phyloP scores from a whole-genome alignment of 2,888 invertebrate species.

The Cyaniris semiargus region DNA sequence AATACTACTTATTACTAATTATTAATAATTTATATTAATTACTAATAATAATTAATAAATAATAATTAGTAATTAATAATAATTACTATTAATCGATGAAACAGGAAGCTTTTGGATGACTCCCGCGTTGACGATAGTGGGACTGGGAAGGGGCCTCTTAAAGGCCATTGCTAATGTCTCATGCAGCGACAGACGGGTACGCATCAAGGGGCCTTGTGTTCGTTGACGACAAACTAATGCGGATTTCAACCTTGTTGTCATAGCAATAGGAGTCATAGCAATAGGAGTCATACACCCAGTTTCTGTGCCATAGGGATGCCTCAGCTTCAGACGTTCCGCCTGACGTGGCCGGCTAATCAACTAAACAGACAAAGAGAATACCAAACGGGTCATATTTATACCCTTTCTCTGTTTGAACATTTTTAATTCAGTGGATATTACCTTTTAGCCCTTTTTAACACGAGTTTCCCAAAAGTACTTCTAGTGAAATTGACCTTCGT shows the following conservation, averaged over 20 bases:
- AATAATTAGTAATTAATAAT: too few relatives aligned
- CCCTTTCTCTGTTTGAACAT: not conserved
- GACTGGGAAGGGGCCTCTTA: too few relatives aligned
- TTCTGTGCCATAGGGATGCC: not conserved
- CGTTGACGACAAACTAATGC: not conserved
- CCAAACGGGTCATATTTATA: not conserved
- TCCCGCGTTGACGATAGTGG: too few relatives aligned
- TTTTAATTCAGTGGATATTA: not conserved
- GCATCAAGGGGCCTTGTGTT: not conserved
- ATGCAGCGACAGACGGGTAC: not conserved
- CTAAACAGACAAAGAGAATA: conserved; percentile 18
- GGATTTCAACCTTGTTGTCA: conserved; percentile 18
- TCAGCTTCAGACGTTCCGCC: conserved; percentile 1
- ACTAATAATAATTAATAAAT: too few relatives aligned
- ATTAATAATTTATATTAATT: too few relatives aligned
- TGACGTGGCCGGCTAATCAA: conserved; percentile 23
- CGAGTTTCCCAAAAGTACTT: not conserved
- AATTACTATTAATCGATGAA: too few relatives aligned
- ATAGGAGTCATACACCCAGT: not conserved
- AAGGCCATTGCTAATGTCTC: not conserved
- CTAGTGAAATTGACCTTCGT: too few relatives aligned
- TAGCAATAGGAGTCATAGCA: not conserved
- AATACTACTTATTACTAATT: too few relatives aligned
- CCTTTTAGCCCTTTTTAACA: not conserved
- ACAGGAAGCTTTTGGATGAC: too few relatives aligned